Conservation (phyloP, 2,113 vertebrate genomes). For the Guaruba guarouba region DNA sequence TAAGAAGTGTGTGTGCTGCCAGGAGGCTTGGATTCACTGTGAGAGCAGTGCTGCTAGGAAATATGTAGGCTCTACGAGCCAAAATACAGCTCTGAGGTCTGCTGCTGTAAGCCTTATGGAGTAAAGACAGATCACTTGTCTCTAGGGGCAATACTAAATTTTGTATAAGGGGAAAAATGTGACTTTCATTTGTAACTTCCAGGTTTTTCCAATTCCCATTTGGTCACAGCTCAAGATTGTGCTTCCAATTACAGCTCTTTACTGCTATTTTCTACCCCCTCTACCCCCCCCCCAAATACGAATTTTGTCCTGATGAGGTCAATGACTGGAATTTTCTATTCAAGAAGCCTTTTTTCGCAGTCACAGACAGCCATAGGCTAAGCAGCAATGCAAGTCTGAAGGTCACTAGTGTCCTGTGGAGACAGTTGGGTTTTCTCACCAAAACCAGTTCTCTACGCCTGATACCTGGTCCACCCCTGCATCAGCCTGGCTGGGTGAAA, state of each 20-base stretch:
- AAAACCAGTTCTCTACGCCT: background rate
- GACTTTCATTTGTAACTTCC: constrained; percentile 1
- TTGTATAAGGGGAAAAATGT: background rate
- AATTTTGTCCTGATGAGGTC: constrained; percentile 24
- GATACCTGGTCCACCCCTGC: background rate
- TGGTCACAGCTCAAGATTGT: background rate
- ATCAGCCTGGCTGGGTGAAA: background rate
- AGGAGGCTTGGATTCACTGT: background rate
- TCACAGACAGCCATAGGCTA: background rate
- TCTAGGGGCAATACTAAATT: background rate
- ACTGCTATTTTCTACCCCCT: background rate
- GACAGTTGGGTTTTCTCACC: background rate
- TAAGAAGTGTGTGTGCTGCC: background rate
- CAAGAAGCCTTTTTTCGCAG: background rate
- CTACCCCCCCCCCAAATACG: background rate
- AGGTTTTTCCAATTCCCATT: constrained; percentile 49
- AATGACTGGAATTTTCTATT: background rate
- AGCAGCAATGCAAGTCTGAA: background rate
- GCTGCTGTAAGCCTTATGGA: constrained; percentile 17
- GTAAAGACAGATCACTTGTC: background rate
- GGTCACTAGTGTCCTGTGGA: background rate
- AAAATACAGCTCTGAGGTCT: background rate
- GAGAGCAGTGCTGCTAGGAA: background rate
- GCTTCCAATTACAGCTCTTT: background rate
- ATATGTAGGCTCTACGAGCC: background rate